Base-by-base conservation (phyloP, 2,113 vertebrate genomes). In the Chaetodon trifascialis region DNA sequence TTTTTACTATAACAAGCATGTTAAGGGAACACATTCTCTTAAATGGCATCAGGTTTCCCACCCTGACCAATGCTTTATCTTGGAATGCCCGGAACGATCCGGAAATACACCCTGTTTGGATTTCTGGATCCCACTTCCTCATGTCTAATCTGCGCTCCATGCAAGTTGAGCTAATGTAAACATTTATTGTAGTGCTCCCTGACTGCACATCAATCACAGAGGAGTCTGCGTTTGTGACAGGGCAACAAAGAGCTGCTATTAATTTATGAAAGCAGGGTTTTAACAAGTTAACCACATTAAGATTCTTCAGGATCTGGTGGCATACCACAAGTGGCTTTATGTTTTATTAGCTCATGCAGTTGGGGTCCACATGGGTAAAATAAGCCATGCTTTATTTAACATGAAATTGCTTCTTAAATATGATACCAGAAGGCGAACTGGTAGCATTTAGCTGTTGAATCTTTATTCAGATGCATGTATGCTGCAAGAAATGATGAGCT, bases 1-100 rank as follows among this genome's bases (percentile, higher is more conserved):
- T 84, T 71, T 75, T 76, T 49, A 79, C 58, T 83, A 76, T 84
- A 83, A 93, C 86, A 90, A 82, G 84, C 71, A 80, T 56, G 73
- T 79, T 55, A 78, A 83, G 46, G 38, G 75, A 85, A 93, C 91
- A 90, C 76, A 85, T 58, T 80, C 73, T 89, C 88, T 84, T 89
- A 92, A 88, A 85, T 66, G 85, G 91, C 77, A 92, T 95, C 86
- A 49, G 62, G 82, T 94, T 95, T 94, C 91, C 84, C 70, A 83
- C 76, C 76, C 79, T 80, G 86, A 44, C 88, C 85, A 55, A 47
- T 1, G 56, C 85, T 88, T 87, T 93, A 93, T 94, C 90, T 93
- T 44, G 80, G 89, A 93, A 92, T 89, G 90, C 75, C 46, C 19
- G n/a, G 84, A 92, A 90, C 71, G 49, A 84, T 90, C 75, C 74